Conservation (phyloP, 2,888 invertebrate genomes). For the Opisthograptis luteolata region DNA sequence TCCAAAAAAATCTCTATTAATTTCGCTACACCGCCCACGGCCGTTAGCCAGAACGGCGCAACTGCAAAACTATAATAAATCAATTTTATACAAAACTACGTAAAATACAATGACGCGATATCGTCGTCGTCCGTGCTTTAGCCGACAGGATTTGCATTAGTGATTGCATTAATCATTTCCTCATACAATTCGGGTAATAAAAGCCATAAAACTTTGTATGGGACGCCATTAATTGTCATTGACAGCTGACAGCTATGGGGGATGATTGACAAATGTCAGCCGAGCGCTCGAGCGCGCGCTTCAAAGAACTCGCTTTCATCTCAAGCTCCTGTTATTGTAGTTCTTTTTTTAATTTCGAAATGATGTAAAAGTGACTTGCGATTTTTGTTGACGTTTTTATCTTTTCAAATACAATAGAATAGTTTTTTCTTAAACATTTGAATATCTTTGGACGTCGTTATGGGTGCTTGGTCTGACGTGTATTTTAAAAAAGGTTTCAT, state of each 20-base stretch:
- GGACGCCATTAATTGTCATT: conserved; percentile 82
- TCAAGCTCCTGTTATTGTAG: conserved; percentile 36
- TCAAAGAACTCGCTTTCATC: conserved; percentile 49
- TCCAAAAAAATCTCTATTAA: conserved; percentile 42
- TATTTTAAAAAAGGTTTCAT: not conserved
- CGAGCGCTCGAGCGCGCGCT: conserved; percentile 46
- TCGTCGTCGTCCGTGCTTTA: conserved; percentile 59
- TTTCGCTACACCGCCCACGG: conserved; percentile 58
- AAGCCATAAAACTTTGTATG: conserved; percentile 80
- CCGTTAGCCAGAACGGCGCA: conserved; percentile 52
- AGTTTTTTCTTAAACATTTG: conserved; percentile 21
- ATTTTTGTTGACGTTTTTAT: conserved; percentile 44
- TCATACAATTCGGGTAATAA: conserved; percentile 75
- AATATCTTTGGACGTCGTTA: not conserved
- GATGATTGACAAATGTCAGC: conserved; percentile 83
- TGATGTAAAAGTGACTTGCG: conserved; percentile 57
- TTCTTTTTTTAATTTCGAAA: conserved; percentile 49
- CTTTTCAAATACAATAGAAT: conserved; percentile 24
- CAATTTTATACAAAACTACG: conserved; percentile 75
- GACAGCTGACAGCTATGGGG: conserved; percentile 76
- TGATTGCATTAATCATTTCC: conserved; percentile 81
- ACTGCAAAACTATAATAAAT: conserved; percentile 70
- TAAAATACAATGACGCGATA: conserved; percentile 56
- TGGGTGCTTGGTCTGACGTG: not conserved
- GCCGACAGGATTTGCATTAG: conserved; percentile 83